Evolutionary conservation across 1,140 invertebrate species (phyloP).

Genomic region (Chymomyza costata): DNA sequence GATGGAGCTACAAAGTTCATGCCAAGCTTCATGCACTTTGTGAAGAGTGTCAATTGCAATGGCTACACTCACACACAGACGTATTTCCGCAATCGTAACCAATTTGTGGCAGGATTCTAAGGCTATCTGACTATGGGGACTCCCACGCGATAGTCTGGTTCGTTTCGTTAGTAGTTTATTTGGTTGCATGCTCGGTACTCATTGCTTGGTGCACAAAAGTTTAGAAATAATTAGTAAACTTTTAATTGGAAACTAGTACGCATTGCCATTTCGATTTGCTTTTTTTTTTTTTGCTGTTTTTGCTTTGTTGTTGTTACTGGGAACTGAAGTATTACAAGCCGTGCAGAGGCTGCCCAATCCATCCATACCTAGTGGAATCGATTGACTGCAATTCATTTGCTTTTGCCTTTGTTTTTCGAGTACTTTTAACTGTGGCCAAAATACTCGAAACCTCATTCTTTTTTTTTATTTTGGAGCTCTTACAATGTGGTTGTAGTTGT

Average conservation of each 20-base stretch:
- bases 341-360: slow-evolving; percentile 17
- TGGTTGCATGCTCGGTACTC: slow-evolving; percentile 63
- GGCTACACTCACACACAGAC: slow-evolving; percentile 27
- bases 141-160: slow-evolving; percentile 7
- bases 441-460: slow-evolving; percentile 42
- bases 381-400: slow-evolving; percentile 60
- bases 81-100: slow-evolving; percentile 49
- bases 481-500: slow-evolving; percentile 43
- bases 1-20: no score
- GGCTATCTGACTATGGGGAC: slow-evolving; percentile 18
- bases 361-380: no score
- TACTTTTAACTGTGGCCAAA: slow-evolving; percentile 43
- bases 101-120: slow-evolving; percentile 57
- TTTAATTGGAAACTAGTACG: slow-evolving; percentile 72
- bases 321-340: slow-evolving; percentile 5
- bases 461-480: slow-evolving; percentile 58
- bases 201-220: slow-evolving; percentile 69
- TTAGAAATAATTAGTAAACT: slow-evolving; percentile 73
- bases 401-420: slow-evolving; percentile 67
- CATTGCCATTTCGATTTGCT: slow-evolving; percentile 60
- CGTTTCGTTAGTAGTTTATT: slow-evolving; percentile 22
- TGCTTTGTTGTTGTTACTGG: background rate
- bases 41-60: no score
- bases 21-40: no score
- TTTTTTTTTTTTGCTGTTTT: slow-evolving; percentile 14